Conservation (phyloP, 2,113 vertebrate genomes). For the Pterophyllum scalare region DNA sequence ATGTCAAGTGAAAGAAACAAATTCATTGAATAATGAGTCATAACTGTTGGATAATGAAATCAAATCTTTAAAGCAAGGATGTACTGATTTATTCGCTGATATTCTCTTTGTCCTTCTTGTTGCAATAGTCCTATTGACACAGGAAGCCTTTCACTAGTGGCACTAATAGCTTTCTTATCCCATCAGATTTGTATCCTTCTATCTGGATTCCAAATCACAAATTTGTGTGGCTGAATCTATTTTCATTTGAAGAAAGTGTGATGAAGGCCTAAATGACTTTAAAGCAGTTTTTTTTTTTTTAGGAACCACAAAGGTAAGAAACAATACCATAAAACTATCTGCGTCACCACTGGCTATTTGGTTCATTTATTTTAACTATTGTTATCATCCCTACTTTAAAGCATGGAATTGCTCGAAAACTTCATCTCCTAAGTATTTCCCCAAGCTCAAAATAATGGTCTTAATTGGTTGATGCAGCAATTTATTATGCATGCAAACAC, state of each 20-base stretch:
- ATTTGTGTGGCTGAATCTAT: not conserved
- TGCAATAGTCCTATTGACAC: not conserved
- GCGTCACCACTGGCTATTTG: not conserved
- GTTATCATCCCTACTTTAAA: not conserved
- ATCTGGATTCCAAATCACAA: not conserved
- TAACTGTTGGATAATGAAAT: constrained; percentile 25
- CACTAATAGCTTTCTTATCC: not conserved
- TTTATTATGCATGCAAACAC: constrained; percentile 58
- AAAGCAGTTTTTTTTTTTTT: no score
- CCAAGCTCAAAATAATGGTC: constrained; percentile 41
- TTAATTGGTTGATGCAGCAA: constrained; percentile 59
- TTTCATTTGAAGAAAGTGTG: not conserved
- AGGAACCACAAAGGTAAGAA: not conserved
- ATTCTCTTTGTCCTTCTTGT: not conserved
- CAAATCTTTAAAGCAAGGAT: constrained; percentile 5
- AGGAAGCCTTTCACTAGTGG: not conserved
- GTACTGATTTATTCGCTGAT: not conserved
- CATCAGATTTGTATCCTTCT: not conserved
- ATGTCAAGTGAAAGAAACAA: not conserved
- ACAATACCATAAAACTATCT: not conserved
- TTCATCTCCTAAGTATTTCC: constrained; percentile 44
- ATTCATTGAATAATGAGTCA: constrained; percentile 23
- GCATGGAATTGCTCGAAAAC: constrained; percentile 28
- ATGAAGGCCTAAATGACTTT: not conserved
- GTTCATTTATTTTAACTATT: not conserved